Base-by-base conservation (phyloP, 2,888 invertebrate species). In the Brachyptera risi region DNA sequence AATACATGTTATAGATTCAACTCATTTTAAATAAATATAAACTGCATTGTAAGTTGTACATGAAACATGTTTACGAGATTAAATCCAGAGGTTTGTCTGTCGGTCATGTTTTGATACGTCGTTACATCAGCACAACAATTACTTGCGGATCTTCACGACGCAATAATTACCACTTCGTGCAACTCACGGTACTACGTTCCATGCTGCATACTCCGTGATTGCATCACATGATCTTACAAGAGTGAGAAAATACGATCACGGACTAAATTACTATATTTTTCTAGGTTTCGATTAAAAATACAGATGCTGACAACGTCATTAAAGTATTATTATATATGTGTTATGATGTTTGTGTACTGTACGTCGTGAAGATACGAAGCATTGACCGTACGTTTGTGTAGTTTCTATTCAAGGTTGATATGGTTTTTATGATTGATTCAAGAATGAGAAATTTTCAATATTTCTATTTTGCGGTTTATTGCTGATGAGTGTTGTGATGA, bases 221-320 rank as follows among this genome's bases (percentile, higher is more conserved):
- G 21, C 13, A 19, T 17, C 42, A 42, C 19, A 42, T 42, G 42
- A 7, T 13, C 5, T 40, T 13, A 21, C 42, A 42, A n/a, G 2
- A 42, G 42, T 17, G 42, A 42, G 42, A 42, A 42, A 42, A 42
- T 42, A 42, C 15, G 42, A 42, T 11, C 42, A 42, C 42, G 42
- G 21, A 42, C 2, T 2, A 42, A 42, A 42, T 42, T 1, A 42
- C 42, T 42, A 17, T 17, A 42, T 17, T 42, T 40, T 42, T 15
- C 42, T 3, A 42, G 17, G 42, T 17, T 17, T 19, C n/a, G 17
- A 17, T 13, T 42, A 21, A 4, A 42, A 42, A 42, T 3, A 42
- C 42, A 5, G 15, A 42, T 19, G 42, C 17, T 19, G 17, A 19
- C 35, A 31, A 31, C 11, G 35, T 11, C 11, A 31, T 9, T 11